Conservation (phyloP, 2,797 vertebrate genomes). For the Limnodromus scolopaceus region DNA sequence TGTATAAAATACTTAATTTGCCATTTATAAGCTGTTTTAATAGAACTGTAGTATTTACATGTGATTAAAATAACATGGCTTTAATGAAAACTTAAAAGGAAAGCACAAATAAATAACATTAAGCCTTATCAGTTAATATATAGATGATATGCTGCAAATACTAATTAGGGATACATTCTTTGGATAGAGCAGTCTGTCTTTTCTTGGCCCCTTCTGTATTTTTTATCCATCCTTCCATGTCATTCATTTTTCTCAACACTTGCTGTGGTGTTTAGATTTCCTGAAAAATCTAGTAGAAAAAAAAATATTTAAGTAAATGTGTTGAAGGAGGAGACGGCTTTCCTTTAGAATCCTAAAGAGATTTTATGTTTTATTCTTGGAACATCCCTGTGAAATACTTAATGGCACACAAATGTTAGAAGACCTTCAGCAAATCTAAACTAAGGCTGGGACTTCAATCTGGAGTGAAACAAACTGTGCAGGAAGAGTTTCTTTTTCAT, state of each 20-base stretch:
- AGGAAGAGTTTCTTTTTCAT: background rate
- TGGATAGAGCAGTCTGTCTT: background rate
- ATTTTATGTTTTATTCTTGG: background rate
- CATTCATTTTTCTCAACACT: background rate
- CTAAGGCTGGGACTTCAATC: background rate
- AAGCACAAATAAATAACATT: background rate
- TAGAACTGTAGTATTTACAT: background rate
- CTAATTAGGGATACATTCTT: background rate
- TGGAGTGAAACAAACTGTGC: background rate
- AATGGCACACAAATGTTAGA: background rate
- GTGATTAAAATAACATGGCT: background rate
- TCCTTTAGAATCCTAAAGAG: background rate
- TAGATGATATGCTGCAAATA: background rate
- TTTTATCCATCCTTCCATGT: background rate
- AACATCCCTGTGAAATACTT: background rate
- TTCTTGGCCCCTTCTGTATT: background rate
- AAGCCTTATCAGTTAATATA: background rate
- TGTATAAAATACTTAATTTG: background rate
- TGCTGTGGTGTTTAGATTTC: background rate
- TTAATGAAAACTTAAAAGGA: background rate
- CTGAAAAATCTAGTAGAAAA: background rate
- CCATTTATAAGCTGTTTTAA: background rate
- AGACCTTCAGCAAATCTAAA: background rate
- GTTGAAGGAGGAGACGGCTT: background rate
- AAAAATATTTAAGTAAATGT: background rate